Evolutionary conservation across 2,888 invertebrate genomes (phyloP), one percentile per base, ranked within the genome.

Genomic region (Steinernema carpocapsae): DNA sequence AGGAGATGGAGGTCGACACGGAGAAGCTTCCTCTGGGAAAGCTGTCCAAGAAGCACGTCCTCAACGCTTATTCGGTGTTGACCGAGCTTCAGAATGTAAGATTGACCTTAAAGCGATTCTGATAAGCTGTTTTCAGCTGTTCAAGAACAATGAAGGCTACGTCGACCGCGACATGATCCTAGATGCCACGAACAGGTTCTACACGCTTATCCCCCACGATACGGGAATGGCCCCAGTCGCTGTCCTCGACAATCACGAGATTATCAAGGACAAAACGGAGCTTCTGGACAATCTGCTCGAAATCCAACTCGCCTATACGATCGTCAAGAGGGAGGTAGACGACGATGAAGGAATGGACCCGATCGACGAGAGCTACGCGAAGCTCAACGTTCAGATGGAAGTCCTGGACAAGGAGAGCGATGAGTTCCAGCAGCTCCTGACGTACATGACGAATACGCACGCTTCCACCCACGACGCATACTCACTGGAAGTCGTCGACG

Each of bases 11-110:
- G 89, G 89, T 99, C 81, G 97, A 99, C 88, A 91, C 94, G 83
- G 94, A 95, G 78, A 97, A 97, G 89, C 97, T 99, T 97, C 99
- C 99, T 0, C 89, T 99, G 10, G 99, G 97, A 26, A 97, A 97
- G 89, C 89, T 99, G 14, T 95, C 95, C 0, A 92, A 93, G 87
- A 92, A 92, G 74, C 95, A 96, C 90, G 92, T 99, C 75, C 92
- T 93, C 85, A 90, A 91, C 43, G 97, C 97, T 0, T 97, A 93
- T 88, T 89, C 89, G 72, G 93, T 96, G 0, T 89, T 99, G 26
- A 88, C 87, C 45, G 90, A 90, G 79, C 82, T 90, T 24, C 88
- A 88, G 72, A 77, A 84, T 80, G 88, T 88, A 70, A 79, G 78
- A 37, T 37, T n/a, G n/a, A n/a, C n/a, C n/a, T 26, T 19, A 48